A percentile compares a stretch with the other conserved stretches of the same genome.
Evolutionary conservation across 1,140 invertebrate species (phyloP).

Genomic region (Onthophagus taurus): DNA sequence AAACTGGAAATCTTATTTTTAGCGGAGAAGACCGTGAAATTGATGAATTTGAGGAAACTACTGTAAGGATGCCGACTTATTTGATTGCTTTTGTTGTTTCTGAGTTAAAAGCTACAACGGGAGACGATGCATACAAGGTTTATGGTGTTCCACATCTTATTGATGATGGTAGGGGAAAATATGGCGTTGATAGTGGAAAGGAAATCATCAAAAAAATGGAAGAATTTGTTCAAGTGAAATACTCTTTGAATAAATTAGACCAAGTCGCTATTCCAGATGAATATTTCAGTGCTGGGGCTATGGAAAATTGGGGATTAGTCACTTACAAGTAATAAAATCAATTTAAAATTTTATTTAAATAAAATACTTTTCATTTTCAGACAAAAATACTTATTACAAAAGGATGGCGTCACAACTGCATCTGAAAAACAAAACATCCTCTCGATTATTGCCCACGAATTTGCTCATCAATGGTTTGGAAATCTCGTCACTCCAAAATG

Average conservation of each 20-base stretch:
- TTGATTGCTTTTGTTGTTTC: conserved; percentile 58
- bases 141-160: conserved; percentile 46
- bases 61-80: conserved; percentile 59
- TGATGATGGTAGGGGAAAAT: conserved; percentile 54
- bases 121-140: background rate
- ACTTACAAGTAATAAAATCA: conserved; percentile 61
- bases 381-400: conserved; percentile 1
- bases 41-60: too few species aligned
- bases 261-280: conserved; percentile 59
- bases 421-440: background rate
- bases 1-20: too few species aligned
- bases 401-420: background rate
- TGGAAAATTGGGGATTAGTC: conserved; percentile 88
- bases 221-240: conserved; percentile 39
- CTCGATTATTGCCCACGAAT: conserved; percentile 5
- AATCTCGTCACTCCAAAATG: conserved; percentile 4
- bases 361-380: background rate
- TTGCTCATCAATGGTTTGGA: conserved; percentile 6
- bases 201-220: conserved; percentile 39
- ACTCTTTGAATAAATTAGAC: conserved; percentile 41
- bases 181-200: conserved; percentile 45
- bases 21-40: too few species aligned
- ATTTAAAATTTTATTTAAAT: background rate
- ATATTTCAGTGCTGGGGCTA: conserved; percentile 77
- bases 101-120: conserved; percentile 19